Percentiles rank a stretch among this genome's conserved stretches.
phyloP scores from a whole-genome alignment of 2,113 vertebrate species.

The Tiliqua scincoides region DNA sequence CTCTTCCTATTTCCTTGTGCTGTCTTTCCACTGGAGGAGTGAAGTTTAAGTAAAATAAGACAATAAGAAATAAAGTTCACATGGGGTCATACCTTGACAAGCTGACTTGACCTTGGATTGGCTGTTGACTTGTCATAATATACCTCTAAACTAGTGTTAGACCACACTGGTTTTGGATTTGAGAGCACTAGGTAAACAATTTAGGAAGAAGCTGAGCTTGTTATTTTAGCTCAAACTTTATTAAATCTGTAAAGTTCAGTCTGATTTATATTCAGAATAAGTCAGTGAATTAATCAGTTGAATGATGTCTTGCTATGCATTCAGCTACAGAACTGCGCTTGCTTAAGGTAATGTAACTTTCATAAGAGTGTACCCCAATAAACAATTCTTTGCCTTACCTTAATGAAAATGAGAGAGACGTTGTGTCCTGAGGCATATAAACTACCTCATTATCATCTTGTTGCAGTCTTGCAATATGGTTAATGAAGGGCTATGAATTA shows the following conservation, averaged over 20 bases:
- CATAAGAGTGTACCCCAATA: background rate
- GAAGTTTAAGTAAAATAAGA: background rate
- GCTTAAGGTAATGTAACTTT: constrained; percentile 9
- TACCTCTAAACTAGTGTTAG: background rate
- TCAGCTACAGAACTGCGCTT: background rate
- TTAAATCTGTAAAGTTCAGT: background rate
- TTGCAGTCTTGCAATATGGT: background rate
- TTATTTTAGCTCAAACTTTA: background rate
- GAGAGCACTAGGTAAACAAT: background rate
- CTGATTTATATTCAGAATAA: no score
- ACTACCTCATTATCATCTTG: constrained; percentile 3
- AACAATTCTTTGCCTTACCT: constrained; percentile 8
- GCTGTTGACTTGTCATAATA: background rate
- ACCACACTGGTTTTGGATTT: background rate
- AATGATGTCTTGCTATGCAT: background rate
- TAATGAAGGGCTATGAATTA: constrained; percentile 1
- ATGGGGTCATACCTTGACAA: background rate
- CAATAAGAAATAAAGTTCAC: background rate
- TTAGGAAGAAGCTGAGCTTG: background rate
- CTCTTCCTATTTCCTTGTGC: background rate
- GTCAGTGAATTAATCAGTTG: no score
- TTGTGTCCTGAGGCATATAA: background rate
- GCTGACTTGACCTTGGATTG: background rate
- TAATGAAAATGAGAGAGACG: background rate
- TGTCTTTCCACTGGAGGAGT: background rate